These are phyloP conservation scores for Arothron firmamentum DNA, from an alignment of 2,113 vertebrate species.

Conservation along the genomic window DNA sequence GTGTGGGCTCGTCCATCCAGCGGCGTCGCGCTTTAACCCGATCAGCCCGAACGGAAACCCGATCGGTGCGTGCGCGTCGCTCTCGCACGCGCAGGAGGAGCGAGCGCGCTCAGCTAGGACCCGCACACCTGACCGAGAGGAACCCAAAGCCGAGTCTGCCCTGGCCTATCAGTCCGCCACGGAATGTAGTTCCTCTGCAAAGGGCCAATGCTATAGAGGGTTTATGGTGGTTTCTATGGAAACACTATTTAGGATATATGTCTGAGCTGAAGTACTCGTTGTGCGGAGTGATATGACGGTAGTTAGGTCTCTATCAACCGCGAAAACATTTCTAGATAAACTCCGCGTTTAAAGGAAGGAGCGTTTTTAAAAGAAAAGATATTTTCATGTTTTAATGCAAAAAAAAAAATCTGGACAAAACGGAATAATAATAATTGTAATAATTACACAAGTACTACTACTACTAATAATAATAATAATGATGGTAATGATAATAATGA, in stretches of 20 bases:
- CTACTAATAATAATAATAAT: too few relatives aligned
- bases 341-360: too few relatives aligned
- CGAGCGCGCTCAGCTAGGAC: too few relatives aligned
- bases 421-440: too few relatives aligned
- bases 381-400: too few relatives aligned
- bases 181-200: conserved; percentile 32
- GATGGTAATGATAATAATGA: too few relatives aligned
- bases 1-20: conserved; percentile 45
- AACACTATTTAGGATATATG: conserved; percentile 13
- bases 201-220: neutral
- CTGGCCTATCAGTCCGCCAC: conserved; percentile 8
- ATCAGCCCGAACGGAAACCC: neutral
- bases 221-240: conserved; percentile 37
- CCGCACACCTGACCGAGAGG: neutral
- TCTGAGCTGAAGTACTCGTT: too few relatives aligned
- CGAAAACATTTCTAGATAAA: too few relatives aligned
- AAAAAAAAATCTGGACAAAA: too few relatives aligned
- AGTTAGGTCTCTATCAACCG: neutral
- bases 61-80: neutral
- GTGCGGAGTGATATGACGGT: neutral
- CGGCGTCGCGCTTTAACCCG: conserved; percentile 35
- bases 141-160: neutral
- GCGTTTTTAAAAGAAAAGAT: too few relatives aligned
- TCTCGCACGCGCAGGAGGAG: neutral
- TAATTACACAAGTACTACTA: too few relatives aligned